phyloP scores from a whole-genome alignment of 2,888 invertebrate genomes.

The Drosophila rubida region DNA sequence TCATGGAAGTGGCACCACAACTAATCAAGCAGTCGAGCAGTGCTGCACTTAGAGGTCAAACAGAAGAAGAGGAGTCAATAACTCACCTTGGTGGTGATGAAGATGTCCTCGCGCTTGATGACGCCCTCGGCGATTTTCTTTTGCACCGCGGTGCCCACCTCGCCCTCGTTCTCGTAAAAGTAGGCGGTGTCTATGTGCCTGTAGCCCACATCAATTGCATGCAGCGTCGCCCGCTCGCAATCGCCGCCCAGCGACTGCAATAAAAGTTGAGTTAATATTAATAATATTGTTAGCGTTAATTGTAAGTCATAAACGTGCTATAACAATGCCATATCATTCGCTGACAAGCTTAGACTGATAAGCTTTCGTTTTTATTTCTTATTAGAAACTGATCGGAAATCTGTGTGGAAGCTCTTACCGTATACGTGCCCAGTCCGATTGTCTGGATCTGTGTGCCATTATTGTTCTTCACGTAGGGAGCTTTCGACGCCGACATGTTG shows the following conservation, averaged over 20 bases:
- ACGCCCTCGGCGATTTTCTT: conserved; percentile 85
- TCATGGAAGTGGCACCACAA: conserved; percentile 96
- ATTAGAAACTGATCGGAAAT: conserved; percentile 7
- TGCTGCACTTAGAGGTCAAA: background rate
- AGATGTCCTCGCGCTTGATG: conserved; percentile 85
- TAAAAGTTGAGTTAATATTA: background rate
- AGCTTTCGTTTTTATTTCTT: background rate
- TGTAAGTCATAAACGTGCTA: conserved; percentile 17
- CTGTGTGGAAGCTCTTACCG: conserved; percentile 64
- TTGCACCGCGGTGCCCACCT: conserved; percentile 85
- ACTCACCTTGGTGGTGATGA: conserved; percentile 81
- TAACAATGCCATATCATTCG: conserved; percentile 9
- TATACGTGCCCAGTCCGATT: conserved; percentile 83
- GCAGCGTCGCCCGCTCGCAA: conserved; percentile 81
- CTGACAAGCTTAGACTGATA: conserved; percentile 33
- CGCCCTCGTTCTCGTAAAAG: conserved; percentile 85
- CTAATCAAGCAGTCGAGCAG: conserved; percentile 82
- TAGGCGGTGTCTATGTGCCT: conserved; percentile 86
- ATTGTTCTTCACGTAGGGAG: conserved; percentile 74
- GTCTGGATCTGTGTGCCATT: conserved; percentile 82
- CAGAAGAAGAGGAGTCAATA: background rate
- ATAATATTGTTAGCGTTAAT: conserved; percentile 1
- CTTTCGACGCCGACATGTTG: conserved; percentile 60
- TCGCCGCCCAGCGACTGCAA: conserved; percentile 81
- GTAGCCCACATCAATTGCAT: conserved; percentile 86